These are phyloP conservation scores for Galerucella pusilla DNA, from an alignment of 2,888 invertebrate genomes.

Conservation along the genomic window DNA sequence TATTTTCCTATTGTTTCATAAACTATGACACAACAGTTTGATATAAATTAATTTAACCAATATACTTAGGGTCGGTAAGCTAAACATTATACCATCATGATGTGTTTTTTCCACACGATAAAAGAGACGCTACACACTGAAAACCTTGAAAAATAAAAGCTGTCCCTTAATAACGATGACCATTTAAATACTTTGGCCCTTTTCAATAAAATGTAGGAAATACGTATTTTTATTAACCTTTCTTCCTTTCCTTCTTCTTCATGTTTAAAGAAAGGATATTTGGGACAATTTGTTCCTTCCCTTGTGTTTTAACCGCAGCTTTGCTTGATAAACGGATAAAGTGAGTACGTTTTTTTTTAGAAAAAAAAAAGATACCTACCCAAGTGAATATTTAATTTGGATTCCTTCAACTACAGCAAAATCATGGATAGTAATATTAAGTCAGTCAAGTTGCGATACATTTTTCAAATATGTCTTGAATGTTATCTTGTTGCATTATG, in stretches of 20 bases:
- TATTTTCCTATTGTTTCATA: too few relatives aligned
- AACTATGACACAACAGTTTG: too few relatives aligned
- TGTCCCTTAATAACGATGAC: slow-evolving; percentile 10
- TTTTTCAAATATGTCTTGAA: too few relatives aligned
- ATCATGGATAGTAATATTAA: too few relatives aligned
- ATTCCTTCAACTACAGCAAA: too few relatives aligned
- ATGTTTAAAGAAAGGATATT: neutral
- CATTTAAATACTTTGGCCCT: slow-evolving; percentile 11
- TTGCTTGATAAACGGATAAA: slow-evolving; percentile 4
- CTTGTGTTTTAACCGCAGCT: slow-evolving; percentile 13
- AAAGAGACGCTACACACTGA: neutral
- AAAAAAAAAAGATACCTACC: neutral
- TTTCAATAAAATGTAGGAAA: slow-evolving; percentile 8
- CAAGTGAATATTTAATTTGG: neutral
- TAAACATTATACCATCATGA: too few relatives aligned
- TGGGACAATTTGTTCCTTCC: slow-evolving; percentile 10
- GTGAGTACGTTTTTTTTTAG: neutral
- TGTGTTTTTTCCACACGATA: too few relatives aligned
- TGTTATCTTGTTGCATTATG: too few relatives aligned
- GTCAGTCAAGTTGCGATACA: too few relatives aligned
- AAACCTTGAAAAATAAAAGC: neutral
- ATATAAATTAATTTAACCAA: too few relatives aligned
- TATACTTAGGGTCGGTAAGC: too few relatives aligned
- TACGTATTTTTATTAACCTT: slow-evolving; percentile 1
- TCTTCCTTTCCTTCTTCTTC: neutral